Evolutionary conservation across 2,888 invertebrate species (phyloP).

Genomic region (Nymphalis polychloros): DNA sequence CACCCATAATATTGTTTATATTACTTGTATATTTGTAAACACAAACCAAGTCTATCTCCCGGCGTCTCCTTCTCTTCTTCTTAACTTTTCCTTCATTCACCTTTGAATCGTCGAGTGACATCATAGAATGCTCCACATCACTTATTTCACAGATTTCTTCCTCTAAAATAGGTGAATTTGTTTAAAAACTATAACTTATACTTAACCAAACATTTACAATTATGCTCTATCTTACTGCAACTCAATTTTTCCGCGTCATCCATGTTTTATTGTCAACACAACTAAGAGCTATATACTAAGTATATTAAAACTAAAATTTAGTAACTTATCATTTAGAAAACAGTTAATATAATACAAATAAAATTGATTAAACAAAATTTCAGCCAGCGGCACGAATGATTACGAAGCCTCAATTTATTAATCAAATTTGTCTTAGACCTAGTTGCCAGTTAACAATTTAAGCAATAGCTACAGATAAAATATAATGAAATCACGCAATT

Average conservation of each 20-base stretch:
- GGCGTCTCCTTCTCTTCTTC: conserved; percentile 68
- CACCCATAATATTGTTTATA: no score
- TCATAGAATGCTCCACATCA: conserved; percentile 71
- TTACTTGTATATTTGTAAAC: neutral
- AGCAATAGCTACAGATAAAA: no score
- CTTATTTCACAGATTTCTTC: conserved; percentile 73
- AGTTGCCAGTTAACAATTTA: neutral
- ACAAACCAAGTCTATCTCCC: conserved; percentile 73
- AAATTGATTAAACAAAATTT: neutral
- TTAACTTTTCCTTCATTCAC: conserved; percentile 67
- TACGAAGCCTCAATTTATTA: neutral
- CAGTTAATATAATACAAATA: neutral
- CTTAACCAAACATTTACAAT: neutral
- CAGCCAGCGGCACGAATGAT: neutral
- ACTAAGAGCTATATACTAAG: neutral
- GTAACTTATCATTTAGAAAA: conserved; percentile 1
- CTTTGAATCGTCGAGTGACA: conserved; percentile 60
- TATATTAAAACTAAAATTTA: conserved; percentile 11
- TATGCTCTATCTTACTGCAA: conserved; percentile 63
- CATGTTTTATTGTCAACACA: conserved; percentile 45
- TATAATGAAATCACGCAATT: neutral
- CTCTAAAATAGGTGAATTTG: conserved; percentile 45
- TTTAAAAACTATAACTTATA: conserved; percentile 6
- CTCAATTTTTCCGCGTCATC: conserved; percentile 71
- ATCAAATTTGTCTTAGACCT: neutral